Percentiles rank a stretch among this genome's conserved stretches.
These are phyloP conservation scores for Epicauta chinensis DNA, from an alignment of 1,140 invertebrate genomes.

Conservation along the genomic window DNA sequence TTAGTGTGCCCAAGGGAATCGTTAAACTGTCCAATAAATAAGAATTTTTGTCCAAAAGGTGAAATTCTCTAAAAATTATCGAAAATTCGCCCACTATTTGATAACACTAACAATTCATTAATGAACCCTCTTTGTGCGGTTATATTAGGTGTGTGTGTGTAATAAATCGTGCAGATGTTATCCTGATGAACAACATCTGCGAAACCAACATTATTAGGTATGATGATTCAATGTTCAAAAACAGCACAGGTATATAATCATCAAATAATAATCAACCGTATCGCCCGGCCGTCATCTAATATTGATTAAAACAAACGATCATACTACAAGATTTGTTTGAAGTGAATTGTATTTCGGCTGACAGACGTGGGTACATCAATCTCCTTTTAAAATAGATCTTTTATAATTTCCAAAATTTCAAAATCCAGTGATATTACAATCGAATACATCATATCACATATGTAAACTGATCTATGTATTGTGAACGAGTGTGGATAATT, in stretches of 20 bases:
- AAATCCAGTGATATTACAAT: no score
- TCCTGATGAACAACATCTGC: slow-evolving; percentile 18
- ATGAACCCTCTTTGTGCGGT: no score
- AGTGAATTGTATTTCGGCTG: slow-evolving; percentile 6
- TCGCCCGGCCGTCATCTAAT: slow-evolving; percentile 10
- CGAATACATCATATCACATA: no score
- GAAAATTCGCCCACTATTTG: no score
- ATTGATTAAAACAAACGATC: slow-evolving; percentile 17
- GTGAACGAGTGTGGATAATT: no score
- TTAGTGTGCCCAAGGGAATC: no score
- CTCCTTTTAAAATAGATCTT: background rate
- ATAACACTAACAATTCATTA: no score
- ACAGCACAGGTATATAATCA: slow-evolving; percentile 1
- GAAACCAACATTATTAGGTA: slow-evolving; percentile 15
- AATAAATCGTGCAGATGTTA: slow-evolving; percentile 26
- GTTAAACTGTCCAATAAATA: no score
- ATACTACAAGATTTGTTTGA: slow-evolving; percentile 5
- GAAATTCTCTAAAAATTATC: no score
- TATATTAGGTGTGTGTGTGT: background rate
- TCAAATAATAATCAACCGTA: slow-evolving; percentile 14
- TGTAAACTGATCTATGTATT: no score
- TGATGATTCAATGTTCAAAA: no score
- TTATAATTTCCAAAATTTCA: slow-evolving; percentile 1
- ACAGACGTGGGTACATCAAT: background rate
- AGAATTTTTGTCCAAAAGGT: no score